Evolutionary conservation across 92 coral and sea anemone genomes (phyloP).

Genomic region (Umimayanthus kanabou): DNA sequence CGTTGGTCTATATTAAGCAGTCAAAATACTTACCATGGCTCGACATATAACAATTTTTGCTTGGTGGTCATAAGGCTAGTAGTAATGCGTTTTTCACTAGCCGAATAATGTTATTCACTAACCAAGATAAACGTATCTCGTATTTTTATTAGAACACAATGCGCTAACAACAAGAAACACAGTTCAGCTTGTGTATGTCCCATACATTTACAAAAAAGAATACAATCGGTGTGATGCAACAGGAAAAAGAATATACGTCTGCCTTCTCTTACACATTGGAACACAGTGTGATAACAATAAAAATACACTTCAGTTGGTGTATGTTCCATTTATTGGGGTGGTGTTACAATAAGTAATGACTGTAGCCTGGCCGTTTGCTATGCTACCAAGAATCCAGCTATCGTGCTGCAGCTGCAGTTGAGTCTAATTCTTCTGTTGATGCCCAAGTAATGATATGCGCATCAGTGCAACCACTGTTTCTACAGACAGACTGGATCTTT

Average conservation of each 20-base stretch:
- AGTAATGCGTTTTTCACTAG: not conserved
- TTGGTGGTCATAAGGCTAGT: not conserved
- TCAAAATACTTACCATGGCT: too few relatives aligned
- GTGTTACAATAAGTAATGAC: not conserved
- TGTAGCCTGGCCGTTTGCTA: too few relatives aligned
- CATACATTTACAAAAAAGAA: too few relatives aligned
- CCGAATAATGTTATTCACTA: not conserved
- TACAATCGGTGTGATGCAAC: too few relatives aligned
- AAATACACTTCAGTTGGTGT: not conserved
- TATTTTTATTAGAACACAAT: not conserved
- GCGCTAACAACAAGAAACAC: not conserved
- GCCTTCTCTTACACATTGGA: not conserved
- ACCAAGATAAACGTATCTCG: not conserved
- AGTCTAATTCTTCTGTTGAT: too few relatives aligned
- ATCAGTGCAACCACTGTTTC: slow-evolving; percentile 8
- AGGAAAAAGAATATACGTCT: not conserved
- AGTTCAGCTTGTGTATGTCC: not conserved
- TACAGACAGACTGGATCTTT: slow-evolving; percentile 36
- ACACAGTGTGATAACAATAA: not conserved
- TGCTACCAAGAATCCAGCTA: too few relatives aligned
- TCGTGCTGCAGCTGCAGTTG: too few relatives aligned
- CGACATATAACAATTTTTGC: not conserved
- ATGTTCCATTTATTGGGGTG: not conserved
- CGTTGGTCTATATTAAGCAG: too few relatives aligned
- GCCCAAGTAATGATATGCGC: too few relatives aligned